Evolutionary conservation across 2,797 vertebrate species (phyloP).

Genomic region (Monodelphis domestica): DNA sequence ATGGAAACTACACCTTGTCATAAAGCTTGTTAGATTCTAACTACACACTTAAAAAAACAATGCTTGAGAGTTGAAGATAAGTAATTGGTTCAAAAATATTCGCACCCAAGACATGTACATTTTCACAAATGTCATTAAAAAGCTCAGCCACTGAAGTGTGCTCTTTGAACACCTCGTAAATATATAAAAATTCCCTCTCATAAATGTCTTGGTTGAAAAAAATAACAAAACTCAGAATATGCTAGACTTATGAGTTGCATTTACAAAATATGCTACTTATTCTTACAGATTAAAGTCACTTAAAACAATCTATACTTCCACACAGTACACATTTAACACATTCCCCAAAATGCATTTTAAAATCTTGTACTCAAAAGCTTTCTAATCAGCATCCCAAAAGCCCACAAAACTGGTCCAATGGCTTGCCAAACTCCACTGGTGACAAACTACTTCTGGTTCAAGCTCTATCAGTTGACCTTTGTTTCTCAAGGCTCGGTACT

Average conservation of each 20-base stretch:
- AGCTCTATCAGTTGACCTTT: constrained; percentile 28
- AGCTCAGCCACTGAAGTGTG: constrained; percentile 18
- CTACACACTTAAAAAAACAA: background rate
- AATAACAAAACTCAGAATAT: background rate
- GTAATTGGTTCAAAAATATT: constrained; percentile 45
- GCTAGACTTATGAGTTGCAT: constrained; percentile 45
- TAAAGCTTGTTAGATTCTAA: constrained; percentile 21
- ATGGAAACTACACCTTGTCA: constrained; percentile 20
- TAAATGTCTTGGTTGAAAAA: constrained; percentile 49
- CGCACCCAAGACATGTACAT: constrained; percentile 41
- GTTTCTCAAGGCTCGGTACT: constrained; percentile 40
- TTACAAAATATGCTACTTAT: constrained; percentile 44
- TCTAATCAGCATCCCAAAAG: constrained; percentile 19
- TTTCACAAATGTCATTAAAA: constrained; percentile 33
- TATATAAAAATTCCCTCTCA: constrained; percentile 42
- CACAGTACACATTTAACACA: background rate
- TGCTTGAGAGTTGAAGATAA: constrained; percentile 37
- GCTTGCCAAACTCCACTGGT: constrained; percentile 50
- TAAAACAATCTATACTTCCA: constrained; percentile 15
- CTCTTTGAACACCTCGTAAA: constrained; percentile 48
- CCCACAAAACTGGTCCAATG: constrained; percentile 35
- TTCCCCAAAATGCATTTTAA: constrained; percentile 18
- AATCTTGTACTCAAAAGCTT: constrained; percentile 15
- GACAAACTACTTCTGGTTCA: constrained; percentile 26
- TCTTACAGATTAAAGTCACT: constrained; percentile 61